A percentile compares a stretch with the other conserved stretches of the same genome.
Evolutionary conservation across 2,888 invertebrate genomes (phyloP).

Genomic region (Urechis unicinctus): DNA sequence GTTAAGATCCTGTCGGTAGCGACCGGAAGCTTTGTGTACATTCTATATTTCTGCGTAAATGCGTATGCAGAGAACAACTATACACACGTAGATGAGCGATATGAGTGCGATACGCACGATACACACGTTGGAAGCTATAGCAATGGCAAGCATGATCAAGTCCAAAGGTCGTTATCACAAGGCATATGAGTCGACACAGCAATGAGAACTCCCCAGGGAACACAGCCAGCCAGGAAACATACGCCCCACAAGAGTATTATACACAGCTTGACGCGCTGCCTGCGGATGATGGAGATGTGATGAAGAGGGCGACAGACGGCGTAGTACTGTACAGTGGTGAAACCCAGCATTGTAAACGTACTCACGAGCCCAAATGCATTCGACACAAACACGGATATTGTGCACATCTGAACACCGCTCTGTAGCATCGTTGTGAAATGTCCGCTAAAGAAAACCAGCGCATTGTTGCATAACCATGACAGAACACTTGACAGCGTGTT

Average conservation of each 20-base stretch:
- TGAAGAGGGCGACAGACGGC: conserved; percentile 19
- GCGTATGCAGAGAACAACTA: neutral
- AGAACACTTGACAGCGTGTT: conserved; percentile 14
- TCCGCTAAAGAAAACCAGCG: conserved; percentile 9
- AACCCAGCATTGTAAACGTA: conserved; percentile 18
- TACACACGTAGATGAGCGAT: conserved; percentile 10
- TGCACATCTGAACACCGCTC: conserved; percentile 5
- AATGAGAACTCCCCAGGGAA: conserved; percentile 8
- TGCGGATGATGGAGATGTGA: conserved; percentile 10
- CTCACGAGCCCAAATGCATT: conserved; percentile 14
- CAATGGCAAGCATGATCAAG: conserved; percentile 8
- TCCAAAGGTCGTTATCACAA: conserved; percentile 2
- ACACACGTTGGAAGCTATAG: conserved; percentile 11
- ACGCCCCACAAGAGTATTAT: conserved; percentile 10
- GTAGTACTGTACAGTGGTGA: conserved; percentile 18
- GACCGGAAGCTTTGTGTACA: neutral
- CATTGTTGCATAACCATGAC: conserved; percentile 19
- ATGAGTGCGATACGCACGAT: conserved; percentile 9
- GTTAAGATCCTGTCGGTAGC: neutral
- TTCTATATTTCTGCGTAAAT: conserved; percentile 1
- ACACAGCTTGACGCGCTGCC: conserved; percentile 7
- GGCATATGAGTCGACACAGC: neutral
- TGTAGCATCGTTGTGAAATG: conserved; percentile 4
- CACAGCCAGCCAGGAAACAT: conserved; percentile 3
- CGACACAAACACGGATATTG: conserved; percentile 10